Percentiles rank a stretch among this genome's conserved stretches.
These are phyloP conservation scores for Mallotus villosus DNA, from an alignment of 2,797 vertebrate species.

Conservation along the genomic window DNA sequence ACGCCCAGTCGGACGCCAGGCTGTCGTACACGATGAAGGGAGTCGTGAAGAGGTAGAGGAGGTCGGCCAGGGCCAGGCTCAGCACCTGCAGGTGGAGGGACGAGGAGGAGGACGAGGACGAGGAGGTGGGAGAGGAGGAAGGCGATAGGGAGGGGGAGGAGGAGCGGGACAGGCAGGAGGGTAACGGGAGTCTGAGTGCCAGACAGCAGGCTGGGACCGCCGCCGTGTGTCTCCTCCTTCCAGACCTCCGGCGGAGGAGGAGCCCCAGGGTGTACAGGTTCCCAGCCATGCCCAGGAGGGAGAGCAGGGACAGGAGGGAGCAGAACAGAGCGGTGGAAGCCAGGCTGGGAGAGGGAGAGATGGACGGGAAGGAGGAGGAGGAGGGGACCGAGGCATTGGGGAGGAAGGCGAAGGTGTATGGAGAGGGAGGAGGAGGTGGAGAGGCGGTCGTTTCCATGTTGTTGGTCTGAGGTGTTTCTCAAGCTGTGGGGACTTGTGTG, in stretches of 20 bases:
- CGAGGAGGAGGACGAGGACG: conserved; percentile 64
- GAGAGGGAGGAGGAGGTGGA: conserved; percentile 58
- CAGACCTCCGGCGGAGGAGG: conserved; percentile 71
- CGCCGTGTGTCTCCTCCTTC: conserved; percentile 55
- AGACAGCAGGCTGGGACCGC: conserved; percentile 60
- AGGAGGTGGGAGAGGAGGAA: conserved; percentile 68
- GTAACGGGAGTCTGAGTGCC: conserved; percentile 45
- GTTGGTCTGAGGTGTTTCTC: background rate
- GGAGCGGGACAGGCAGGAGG: conserved; percentile 59
- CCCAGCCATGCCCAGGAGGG: conserved; percentile 78
- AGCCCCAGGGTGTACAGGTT: conserved; percentile 83
- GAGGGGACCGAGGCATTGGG: conserved; percentile 67
- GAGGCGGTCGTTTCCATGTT: conserved; percentile 70
- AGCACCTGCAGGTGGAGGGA: conserved; percentile 85
- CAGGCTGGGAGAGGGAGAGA: conserved; percentile 75
- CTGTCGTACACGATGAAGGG: conserved; percentile 87
- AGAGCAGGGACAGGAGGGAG: conserved; percentile 78
- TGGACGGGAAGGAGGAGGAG: conserved; percentile 62
- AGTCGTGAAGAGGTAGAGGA: conserved; percentile 84
- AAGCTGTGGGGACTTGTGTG: background rate
- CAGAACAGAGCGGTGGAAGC: conserved; percentile 79
- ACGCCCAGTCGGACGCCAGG: conserved; percentile 81
- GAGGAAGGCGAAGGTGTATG: conserved; percentile 60
- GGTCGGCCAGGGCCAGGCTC: conserved; percentile 83
- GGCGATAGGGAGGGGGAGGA: conserved; percentile 60